Evolutionary conservation across 1,140 invertebrate species (phyloP).

Genomic region (Saxidomus purpurata): DNA sequence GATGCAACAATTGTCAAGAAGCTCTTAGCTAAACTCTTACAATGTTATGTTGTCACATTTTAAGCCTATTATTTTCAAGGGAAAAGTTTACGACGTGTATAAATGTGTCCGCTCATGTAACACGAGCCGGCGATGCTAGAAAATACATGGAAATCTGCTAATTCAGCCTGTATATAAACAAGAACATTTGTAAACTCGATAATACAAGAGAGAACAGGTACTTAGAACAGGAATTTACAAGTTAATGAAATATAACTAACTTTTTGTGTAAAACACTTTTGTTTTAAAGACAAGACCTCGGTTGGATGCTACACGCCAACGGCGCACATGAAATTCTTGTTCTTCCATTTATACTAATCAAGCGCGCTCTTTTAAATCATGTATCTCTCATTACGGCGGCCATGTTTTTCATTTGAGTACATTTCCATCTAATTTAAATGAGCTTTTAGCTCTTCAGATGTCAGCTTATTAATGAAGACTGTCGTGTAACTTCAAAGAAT

Average conservation of each 20-base stretch:
- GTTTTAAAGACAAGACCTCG: too few species aligned
- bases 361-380: background rate
- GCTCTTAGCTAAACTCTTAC: background rate
- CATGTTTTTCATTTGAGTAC: constrained; percentile 11
- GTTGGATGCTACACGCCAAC: background rate
- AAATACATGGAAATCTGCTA: too few species aligned
- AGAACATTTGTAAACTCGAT: too few species aligned
- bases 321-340: background rate
- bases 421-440: background rate
- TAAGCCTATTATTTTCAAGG: too few species aligned
- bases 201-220: too few species aligned
- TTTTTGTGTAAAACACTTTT: too few species aligned
- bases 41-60: background rate
- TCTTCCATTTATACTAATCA: constrained; percentile 23
- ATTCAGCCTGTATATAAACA: too few species aligned
- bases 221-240: too few species aligned
- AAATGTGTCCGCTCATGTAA: too few species aligned
- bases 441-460: background rate
- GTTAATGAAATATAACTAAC: too few species aligned
- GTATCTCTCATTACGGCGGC: constrained; percentile 16
- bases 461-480: background rate
- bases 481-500: background rate
- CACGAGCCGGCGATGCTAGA: too few species aligned
- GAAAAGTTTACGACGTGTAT: too few species aligned
- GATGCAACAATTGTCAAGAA: background rate